Percentiles rank a stretch among this genome's conserved stretches.
Evolutionary conservation across 2,797 vertebrate genomes (phyloP).

Genomic region (Percopsis omiscomaycus): DNA sequence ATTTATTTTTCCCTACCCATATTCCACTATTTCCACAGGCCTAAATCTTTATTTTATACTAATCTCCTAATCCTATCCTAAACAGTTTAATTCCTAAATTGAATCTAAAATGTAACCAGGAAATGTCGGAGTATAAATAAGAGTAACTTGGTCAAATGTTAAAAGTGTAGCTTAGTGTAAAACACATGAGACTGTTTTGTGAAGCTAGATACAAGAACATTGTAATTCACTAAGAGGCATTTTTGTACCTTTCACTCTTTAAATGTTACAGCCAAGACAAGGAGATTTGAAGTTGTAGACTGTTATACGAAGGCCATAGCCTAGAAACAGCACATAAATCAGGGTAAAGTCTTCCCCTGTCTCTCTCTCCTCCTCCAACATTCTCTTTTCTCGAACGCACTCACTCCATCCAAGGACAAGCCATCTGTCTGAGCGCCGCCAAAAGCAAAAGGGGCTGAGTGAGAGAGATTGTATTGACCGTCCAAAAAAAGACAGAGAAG

Average conservation of each 20-base stretch:
- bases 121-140: no score
- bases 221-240: background rate
- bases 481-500: constrained; percentile 18
- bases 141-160: no score
- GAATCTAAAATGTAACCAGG: no score
- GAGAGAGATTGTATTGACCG: constrained; percentile 30
- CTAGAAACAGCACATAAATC: constrained; percentile 69
- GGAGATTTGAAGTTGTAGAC: constrained; percentile 31
- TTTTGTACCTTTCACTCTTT: constrained; percentile 27
- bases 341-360: constrained; percentile 39
- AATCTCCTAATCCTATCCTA: no score
- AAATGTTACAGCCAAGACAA: constrained; percentile 24
- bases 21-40: no score
- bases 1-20: no score
- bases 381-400: constrained; percentile 42
- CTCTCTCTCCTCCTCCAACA: constrained; percentile 31
- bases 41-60: no score
- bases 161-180: background rate
- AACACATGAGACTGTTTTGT: background rate
- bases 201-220: background rate
- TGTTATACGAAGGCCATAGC: constrained; percentile 56
- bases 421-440: constrained; percentile 44
- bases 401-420: constrained; percentile 58
- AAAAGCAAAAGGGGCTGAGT: constrained; percentile 19
- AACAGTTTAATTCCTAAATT: no score